phyloP scores from a whole-genome alignment of 2,797 vertebrate species.

The Tragelaphus eurycerus region DNA sequence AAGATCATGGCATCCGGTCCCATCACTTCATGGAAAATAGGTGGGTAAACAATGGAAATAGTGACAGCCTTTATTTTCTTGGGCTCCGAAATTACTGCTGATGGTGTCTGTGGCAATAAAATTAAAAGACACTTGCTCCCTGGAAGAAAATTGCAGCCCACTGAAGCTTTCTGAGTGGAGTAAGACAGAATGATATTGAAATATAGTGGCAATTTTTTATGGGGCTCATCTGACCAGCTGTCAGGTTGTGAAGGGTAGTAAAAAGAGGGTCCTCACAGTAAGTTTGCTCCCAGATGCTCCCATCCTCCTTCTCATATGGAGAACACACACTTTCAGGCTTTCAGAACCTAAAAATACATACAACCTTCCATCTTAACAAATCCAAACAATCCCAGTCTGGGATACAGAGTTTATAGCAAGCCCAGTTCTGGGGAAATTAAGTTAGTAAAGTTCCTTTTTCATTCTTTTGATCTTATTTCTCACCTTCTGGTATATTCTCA shows the following conservation, averaged over 20 bases:
- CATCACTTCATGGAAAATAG: neutral
- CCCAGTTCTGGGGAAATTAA: neutral
- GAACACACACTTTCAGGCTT: neutral
- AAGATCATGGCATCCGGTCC: neutral
- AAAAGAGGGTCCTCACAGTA: fast-evolving
- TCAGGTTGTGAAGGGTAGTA: neutral
- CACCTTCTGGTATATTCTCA: neutral
- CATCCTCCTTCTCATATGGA: neutral
- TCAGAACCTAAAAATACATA: neutral
- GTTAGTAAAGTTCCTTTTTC: neutral
- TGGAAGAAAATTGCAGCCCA: neutral
- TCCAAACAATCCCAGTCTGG: neutral
- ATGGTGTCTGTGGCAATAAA: neutral
- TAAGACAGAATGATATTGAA: neutral
- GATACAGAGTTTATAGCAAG: neutral
- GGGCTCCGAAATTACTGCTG: neutral
- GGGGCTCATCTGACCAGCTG: neutral
- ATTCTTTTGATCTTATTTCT: neutral
- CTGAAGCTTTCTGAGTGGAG: neutral
- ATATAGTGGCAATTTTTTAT: neutral
- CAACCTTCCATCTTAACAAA: neutral
- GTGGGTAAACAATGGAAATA: neutral
- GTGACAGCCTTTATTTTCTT: neutral
- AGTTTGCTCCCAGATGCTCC: neutral
- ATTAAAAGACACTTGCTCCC: neutral